Evolutionary conservation across 2,797 vertebrate genomes (phyloP).

Genomic region (Mormyrops attenuatus): DNA sequence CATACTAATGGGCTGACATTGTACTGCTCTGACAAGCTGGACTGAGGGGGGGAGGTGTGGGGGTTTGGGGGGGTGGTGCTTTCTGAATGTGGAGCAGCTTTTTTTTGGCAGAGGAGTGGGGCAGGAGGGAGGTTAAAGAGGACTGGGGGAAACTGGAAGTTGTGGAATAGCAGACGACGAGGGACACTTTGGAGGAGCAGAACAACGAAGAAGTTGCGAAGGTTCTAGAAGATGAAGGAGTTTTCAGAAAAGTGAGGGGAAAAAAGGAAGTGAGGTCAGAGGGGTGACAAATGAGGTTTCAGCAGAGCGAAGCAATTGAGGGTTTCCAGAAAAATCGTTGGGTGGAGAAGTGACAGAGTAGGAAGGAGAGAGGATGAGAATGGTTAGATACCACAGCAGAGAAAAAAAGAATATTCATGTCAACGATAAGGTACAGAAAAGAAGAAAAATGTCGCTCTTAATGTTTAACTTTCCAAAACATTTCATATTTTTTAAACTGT

Average conservation of each 20-base stretch:
- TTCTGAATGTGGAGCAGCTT: slow-evolving; percentile 68
- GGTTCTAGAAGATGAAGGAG: neutral
- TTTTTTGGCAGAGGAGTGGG: slow-evolving; percentile 22
- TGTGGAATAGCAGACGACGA: neutral
- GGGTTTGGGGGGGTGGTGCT: slow-evolving; percentile 76
- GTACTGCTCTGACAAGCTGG: slow-evolving; percentile 87
- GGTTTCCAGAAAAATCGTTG: neutral
- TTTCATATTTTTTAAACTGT: neutral
- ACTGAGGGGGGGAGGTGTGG: slow-evolving; percentile 64
- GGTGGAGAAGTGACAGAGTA: neutral
- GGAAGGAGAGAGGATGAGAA: neutral
- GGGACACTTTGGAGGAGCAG: neutral
- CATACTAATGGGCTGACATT: slow-evolving; percentile 99
- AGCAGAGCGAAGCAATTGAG: neutral
- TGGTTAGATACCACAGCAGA: neutral
- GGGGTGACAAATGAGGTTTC: neutral
- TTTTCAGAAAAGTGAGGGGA: neutral
- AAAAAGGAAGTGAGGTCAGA: neutral
- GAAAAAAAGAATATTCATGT: neutral
- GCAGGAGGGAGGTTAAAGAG: slow-evolving; percentile 18
- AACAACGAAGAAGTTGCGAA: neutral
- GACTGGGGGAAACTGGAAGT: slow-evolving; percentile 22
- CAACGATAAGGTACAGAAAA: neutral
- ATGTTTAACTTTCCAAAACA: neutral
- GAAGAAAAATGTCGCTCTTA: neutral